Evolutionary conservation across 2,888 invertebrate genomes (phyloP), one percentile per base, ranked within the genome.

Genomic region (Himalopsyche anomala): DNA sequence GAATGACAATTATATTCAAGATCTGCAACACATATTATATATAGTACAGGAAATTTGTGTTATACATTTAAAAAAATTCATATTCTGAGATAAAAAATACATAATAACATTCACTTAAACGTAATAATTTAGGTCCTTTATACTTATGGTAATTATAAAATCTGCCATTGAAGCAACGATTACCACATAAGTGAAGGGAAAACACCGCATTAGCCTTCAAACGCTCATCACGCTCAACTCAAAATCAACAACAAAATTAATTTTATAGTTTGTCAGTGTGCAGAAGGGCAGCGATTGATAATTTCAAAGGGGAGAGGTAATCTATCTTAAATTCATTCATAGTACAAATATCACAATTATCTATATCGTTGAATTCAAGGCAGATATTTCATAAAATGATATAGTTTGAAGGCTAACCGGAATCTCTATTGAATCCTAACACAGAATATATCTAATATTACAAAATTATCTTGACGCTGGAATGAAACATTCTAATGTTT

Each of bases 281-380:
- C 45, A 80, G 51, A 42, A 42, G 80, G 51, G 80, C 42, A 45
- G 80, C 36, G 5, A 80, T 80, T 45, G 9, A 45, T 36, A 83
- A 51, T 11, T 82, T 82, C 36, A 40, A 36, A 11, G 17, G 19
- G 40, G 11, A 80, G 28, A 54, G 79, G 56, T 82, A 62, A 79
- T 85, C 82, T 85, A 83, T 83, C 80, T 83, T 85, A 85, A 85
- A 86, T 84, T 84, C 86, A 84, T 84, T 86, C 80, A 83, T 84
- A 80, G 74, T 87, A 86, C 79, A 88, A 87, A 85, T 88, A 88
- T 88, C 88, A 88, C 87, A 88, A 87, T 85, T 85, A 82, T 54
- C 86, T 88, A 87, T 86, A 84, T 88, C 88, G 87, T 88, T 88
- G 88, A 87, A 86, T 87, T 87, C 88, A 88, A 88, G 88, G 88